These are phyloP conservation scores for Nemapogon koenigi DNA, from an alignment of 2,888 invertebrate species.

Conservation along the genomic window DNA sequence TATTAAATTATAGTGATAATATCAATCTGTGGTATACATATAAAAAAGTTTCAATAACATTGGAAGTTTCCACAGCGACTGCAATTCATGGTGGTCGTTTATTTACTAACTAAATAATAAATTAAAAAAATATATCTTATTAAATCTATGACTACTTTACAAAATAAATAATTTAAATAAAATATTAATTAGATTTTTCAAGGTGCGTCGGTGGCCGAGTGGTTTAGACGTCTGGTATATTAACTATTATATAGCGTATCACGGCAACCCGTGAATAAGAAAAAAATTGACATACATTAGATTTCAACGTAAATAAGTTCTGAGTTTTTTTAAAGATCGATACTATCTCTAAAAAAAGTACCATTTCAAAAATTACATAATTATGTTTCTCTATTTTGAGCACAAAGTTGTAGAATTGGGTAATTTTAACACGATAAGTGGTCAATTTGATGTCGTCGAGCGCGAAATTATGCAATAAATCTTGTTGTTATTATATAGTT, in stretches of 20 bases:
- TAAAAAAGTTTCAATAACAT: neutral
- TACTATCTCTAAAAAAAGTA: too few relatives aligned
- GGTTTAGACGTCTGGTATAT: too few relatives aligned
- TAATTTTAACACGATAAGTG: constrained; percentile 35
- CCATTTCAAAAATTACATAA: constrained; percentile 38
- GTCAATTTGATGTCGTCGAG: constrained; percentile 38
- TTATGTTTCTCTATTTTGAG: too few relatives aligned
- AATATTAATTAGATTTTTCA: too few relatives aligned
- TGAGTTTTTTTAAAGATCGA: neutral
- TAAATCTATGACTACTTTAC: neutral
- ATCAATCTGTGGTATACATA: too few relatives aligned
- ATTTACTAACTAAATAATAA: constrained; percentile 3
- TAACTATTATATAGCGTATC: too few relatives aligned
- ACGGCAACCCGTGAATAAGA: too few relatives aligned
- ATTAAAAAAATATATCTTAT: constrained; percentile 2
- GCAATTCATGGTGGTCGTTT: constrained; percentile 7
- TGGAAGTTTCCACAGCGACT: constrained; percentile 3
- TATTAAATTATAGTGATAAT: too few relatives aligned
- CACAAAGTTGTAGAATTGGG: too few relatives aligned
- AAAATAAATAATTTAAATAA: neutral
- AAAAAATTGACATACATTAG: too few relatives aligned
- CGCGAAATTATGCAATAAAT: constrained; percentile 39
- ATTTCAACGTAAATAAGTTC: neutral
- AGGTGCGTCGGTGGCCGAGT: too few relatives aligned
- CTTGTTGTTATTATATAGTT: constrained; percentile 28